These are phyloP conservation scores for Channa argus DNA, from an alignment of 2,113 vertebrate genomes.

Conservation along the genomic window DNA sequence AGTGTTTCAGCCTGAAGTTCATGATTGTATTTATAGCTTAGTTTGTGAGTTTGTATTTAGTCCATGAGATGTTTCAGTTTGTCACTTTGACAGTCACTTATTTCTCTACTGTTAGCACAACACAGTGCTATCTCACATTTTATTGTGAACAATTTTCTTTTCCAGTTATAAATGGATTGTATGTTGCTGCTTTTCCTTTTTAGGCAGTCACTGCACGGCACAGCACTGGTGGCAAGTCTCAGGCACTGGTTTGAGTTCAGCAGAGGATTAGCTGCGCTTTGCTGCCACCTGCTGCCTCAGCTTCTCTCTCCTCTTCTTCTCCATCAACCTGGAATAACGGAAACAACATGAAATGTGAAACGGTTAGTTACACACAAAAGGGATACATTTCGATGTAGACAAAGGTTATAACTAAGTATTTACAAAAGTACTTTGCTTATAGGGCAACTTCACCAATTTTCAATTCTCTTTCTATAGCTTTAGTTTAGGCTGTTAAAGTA, in stretches of 20 bases:
- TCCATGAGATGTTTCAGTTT: conserved; percentile 58
- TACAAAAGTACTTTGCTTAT: no score
- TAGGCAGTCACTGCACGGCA: background rate
- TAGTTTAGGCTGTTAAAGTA: no score
- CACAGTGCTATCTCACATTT: conserved; percentile 20
- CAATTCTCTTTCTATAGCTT: no score
- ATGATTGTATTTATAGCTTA: conserved; percentile 69
- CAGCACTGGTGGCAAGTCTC: conserved; percentile 7
- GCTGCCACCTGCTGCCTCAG: conserved; percentile 83
- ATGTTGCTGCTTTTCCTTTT: background rate
- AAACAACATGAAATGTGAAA: background rate
- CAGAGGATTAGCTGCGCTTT: conserved; percentile 82
- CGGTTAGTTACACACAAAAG: no score
- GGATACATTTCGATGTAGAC: no score
- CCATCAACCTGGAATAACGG: conserved; percentile 80
- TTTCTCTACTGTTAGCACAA: conserved; percentile 3
- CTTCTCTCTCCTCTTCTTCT: conserved; percentile 89
- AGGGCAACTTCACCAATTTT: no score
- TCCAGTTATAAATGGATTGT: conserved; percentile 46
- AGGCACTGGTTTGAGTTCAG: conserved; percentile 25
- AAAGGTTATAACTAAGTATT: no score
- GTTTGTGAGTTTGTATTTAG: conserved; percentile 27
- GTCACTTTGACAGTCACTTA: background rate
- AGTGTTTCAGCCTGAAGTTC: conserved; percentile 35
- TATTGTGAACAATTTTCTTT: conserved; percentile 14